phyloP scores from a whole-genome alignment of 2,797 vertebrate species.

The Staurois parvus region DNA sequence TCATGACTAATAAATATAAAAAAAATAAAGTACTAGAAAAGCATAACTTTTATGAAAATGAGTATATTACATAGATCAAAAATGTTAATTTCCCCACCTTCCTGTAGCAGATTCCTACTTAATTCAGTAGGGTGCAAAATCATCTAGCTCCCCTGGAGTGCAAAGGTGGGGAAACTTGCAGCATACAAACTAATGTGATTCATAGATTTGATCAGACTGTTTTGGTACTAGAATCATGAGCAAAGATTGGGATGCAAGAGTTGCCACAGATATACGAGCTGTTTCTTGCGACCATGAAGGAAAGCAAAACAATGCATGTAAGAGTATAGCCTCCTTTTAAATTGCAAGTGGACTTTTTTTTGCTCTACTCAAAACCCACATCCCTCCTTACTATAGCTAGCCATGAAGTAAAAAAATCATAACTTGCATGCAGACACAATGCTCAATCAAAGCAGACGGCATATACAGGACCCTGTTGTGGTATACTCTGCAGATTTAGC shows the following conservation, averaged over 20 bases:
- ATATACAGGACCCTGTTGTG: too few species aligned
- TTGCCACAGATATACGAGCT: background rate
- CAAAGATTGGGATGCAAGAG: background rate
- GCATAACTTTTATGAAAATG: constrained; percentile 75
- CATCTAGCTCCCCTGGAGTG: background rate
- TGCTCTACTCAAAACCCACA: too few species aligned
- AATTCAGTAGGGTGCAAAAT: background rate
- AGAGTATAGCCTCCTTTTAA: background rate
- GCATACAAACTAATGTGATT: constrained; percentile 25
- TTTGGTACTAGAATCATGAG: background rate
- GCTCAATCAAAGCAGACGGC: too few species aligned
- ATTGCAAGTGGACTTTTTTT: background rate
- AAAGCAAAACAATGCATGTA: background rate
- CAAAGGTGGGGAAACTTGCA: background rate
- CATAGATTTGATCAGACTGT: background rate
- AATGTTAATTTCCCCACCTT: constrained; percentile 3
- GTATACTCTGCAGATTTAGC: too few species aligned
- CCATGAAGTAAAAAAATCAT: too few species aligned
- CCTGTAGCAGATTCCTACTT: background rate
- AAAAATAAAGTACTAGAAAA: constrained; percentile 71
- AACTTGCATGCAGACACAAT: too few species aligned
- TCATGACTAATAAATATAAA: constrained; percentile 84
- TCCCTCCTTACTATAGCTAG: too few species aligned
- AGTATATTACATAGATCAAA: constrained; percentile 77
- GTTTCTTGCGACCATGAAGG: background rate